phyloP scores from a whole-genome alignment of 2,888 invertebrate species.

The Heteromyza rotundicornis region DNA sequence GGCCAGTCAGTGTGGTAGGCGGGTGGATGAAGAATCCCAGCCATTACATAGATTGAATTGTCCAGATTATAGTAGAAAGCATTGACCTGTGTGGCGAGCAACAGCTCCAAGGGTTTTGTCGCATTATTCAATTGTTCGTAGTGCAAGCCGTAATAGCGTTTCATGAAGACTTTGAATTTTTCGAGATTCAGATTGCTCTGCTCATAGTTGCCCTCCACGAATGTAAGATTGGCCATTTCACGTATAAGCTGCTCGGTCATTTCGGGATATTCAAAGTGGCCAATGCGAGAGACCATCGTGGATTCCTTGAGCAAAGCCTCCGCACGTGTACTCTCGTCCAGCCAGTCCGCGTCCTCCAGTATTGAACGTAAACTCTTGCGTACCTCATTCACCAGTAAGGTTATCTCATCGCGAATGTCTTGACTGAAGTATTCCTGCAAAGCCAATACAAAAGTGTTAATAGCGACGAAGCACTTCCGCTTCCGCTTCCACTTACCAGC shows the following conservation, averaged over 20 bases:
- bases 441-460: no score
- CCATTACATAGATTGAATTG: slow-evolving; percentile 56
- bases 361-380: slow-evolving; percentile 40
- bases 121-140: slow-evolving; percentile 32
- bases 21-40: slow-evolving; percentile 52
- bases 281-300: slow-evolving; percentile 39
- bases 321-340: slow-evolving; percentile 47
- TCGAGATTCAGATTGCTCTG: slow-evolving; percentile 42
- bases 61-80: slow-evolving; percentile 55
- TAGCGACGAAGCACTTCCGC: no score
- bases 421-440: slow-evolving; percentile 45
- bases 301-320: slow-evolving; percentile 51
- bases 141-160: slow-evolving; percentile 42
- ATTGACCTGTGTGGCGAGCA: slow-evolving; percentile 51
- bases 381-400: slow-evolving; percentile 43
- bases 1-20: slow-evolving; percentile 51
- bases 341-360: slow-evolving; percentile 49
- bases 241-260: slow-evolving; percentile 41
- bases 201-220: slow-evolving; percentile 40
- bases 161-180: slow-evolving; percentile 36
- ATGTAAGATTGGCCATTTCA: slow-evolving; percentile 38
- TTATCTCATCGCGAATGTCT: slow-evolving; percentile 40
- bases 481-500: slow-evolving; percentile 42
- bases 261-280: slow-evolving; percentile 38
- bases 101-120: slow-evolving; percentile 46